These are phyloP conservation scores for Pyrrhosoma nymphula DNA, from an alignment of 2,888 invertebrate species.

Conservation along the genomic window DNA sequence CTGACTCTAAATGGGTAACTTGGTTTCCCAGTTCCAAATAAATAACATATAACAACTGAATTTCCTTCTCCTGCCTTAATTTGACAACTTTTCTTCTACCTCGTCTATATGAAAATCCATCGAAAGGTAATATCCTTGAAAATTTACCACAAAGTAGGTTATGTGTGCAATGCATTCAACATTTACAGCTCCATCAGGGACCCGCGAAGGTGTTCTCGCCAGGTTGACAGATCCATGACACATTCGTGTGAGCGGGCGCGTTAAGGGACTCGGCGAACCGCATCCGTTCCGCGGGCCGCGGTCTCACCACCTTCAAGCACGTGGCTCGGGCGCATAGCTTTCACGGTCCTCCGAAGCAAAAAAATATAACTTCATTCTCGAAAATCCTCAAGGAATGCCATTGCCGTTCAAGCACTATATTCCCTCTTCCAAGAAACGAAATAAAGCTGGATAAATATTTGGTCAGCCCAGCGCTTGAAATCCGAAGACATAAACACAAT, in stretches of 20 bases:
- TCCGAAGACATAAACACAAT: background rate
- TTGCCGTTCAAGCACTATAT: background rate
- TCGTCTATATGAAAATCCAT: background rate
- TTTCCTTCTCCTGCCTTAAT: background rate
- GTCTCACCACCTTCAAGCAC: background rate
- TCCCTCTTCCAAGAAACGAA: background rate
- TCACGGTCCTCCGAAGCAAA: background rate
- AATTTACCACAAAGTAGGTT: no score
- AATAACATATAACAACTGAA: no score
- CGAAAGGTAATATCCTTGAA: no score
- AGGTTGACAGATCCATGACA: background rate
- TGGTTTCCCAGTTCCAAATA: no score
- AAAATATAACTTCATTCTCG: background rate
- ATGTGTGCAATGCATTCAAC: background rate
- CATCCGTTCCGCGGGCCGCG: background rate
- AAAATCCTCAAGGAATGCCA: background rate
- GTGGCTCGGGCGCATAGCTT: background rate
- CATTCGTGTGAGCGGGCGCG: background rate
- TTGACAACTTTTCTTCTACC: background rate
- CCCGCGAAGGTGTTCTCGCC: background rate
- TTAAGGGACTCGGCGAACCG: background rate
- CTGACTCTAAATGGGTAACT: no score
- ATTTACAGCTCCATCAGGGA: background rate
- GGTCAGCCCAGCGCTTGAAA: background rate
- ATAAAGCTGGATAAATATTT: background rate